A percentile compares a stretch with the other conserved stretches of the same genome.
phyloP scores from a whole-genome alignment of 2,113 vertebrate species.

The Phylloscopus whistleri region DNA sequence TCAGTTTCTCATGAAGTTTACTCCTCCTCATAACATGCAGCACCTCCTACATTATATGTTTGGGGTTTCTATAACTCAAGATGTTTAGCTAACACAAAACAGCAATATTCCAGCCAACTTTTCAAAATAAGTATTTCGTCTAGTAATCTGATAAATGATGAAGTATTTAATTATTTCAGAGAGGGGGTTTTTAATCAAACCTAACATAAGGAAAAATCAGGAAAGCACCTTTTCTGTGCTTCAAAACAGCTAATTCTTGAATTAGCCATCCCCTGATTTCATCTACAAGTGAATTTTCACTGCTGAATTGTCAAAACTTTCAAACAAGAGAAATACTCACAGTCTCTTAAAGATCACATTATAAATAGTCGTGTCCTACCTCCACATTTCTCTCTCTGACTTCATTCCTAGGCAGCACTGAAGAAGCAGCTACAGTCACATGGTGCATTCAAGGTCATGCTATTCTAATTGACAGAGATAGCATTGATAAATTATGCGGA shows the following conservation, averaged over 20 bases:
- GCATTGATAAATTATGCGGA: slow-evolving; percentile 49
- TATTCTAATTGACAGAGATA: slow-evolving; percentile 50
- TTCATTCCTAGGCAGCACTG: slow-evolving; percentile 37
- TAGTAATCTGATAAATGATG: not conserved
- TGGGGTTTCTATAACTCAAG: not conserved
- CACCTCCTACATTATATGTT: not conserved
- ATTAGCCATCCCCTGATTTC: not conserved
- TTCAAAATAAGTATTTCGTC: not conserved
- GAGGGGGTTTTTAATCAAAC: not conserved
- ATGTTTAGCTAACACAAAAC: not conserved
- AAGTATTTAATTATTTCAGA: not conserved
- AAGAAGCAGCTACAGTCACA: slow-evolving; percentile 14
- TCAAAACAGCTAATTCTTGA: not conserved
- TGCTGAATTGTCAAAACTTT: slow-evolving; percentile 43
- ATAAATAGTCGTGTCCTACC: slow-evolving; percentile 45
- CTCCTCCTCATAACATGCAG: not conserved
- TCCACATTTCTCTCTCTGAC: slow-evolving; percentile 31
- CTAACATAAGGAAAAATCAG: not conserved
- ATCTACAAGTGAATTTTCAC: slow-evolving; percentile 41
- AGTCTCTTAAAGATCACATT: not conserved
- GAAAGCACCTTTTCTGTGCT: not conserved
- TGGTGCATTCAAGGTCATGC: slow-evolving; percentile 59
- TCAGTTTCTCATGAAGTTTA: slow-evolving; percentile 30
- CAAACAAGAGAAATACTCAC: slow-evolving; percentile 23
- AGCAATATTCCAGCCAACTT: not conserved